Evolutionary conservation across 2,113 vertebrate species (phyloP).

Genomic region (Stegastes partitus): DNA sequence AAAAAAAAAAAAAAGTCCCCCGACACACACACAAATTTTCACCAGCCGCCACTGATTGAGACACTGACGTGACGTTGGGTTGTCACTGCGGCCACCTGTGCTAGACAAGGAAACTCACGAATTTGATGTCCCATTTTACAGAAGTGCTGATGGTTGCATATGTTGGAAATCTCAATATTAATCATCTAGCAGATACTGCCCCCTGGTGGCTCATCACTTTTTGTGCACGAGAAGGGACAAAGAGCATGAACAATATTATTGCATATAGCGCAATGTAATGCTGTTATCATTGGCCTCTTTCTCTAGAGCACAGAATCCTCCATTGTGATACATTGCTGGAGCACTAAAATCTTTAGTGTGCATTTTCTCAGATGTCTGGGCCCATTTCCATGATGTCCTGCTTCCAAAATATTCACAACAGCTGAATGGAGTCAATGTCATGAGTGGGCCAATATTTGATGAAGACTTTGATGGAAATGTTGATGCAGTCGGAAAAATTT

Average conservation of each 20-base stretch:
- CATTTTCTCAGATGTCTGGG: slow-evolving; percentile 88
- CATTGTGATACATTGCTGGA: not conserved
- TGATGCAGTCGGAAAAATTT: slow-evolving; percentile 79
- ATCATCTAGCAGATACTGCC: slow-evolving; percentile 31
- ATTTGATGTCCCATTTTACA: not conserved
- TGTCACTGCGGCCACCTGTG: slow-evolving; percentile 14
- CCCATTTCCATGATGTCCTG: slow-evolving; percentile 87
- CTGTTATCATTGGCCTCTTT: not conserved
- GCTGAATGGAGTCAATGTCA: slow-evolving; percentile 91
- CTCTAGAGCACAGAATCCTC: not conserved
- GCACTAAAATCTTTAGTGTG: slow-evolving; percentile 8
- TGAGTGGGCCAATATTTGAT: slow-evolving; percentile 96
- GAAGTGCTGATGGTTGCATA: not conserved
- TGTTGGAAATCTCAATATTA: not conserved
- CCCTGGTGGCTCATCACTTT: slow-evolving; percentile 44
- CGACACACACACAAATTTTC: too few species aligned
- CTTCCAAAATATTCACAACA: slow-evolving; percentile 85
- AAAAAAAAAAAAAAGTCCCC: too few species aligned
- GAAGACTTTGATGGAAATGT: slow-evolving; percentile 90
- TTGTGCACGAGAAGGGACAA: not conserved
- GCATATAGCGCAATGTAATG: not conserved
- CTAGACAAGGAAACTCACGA: slow-evolving; percentile 21
- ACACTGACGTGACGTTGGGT: too few species aligned
- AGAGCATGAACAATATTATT: not conserved
- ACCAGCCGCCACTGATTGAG: too few species aligned